Percentiles rank a stretch among this genome's conserved stretches.
Conservation (phyloP, 1,140 invertebrate species). For the Pemphigus obesinymphae region DNA sequence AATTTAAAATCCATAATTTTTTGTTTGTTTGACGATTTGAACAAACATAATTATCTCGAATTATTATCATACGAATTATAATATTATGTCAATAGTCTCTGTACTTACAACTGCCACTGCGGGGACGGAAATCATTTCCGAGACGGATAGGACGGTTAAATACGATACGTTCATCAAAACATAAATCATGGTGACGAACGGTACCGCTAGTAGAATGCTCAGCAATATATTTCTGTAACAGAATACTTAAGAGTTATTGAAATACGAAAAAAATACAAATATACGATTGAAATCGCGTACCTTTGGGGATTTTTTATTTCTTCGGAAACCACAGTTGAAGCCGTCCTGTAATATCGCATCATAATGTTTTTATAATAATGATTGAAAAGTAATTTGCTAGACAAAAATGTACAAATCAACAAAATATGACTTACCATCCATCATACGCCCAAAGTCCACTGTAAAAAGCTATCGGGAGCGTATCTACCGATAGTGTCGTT, state of each 20-base stretch:
- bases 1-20: too few species aligned
- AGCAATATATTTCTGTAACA: conserved; percentile 65
- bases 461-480: conserved; percentile 86
- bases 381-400: neutral
- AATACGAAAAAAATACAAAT: too few species aligned
- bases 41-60: too few species aligned
- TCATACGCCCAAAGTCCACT: conserved; percentile 93
- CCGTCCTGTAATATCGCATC: conserved; percentile 49
- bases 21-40: too few species aligned
- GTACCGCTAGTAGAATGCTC: conserved; percentile 86
- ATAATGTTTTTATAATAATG: neutral
- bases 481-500: conserved; percentile 64
- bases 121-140: conserved; percentile 71
- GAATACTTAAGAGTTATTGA: too few species aligned
- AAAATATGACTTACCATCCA: conserved; percentile 71
- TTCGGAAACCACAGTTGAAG: conserved; percentile 84
- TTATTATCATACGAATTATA: too few species aligned
- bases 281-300: conserved; percentile 52
- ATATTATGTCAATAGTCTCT: neutral
- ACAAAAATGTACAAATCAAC: neutral
- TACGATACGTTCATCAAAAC: conserved; percentile 89
- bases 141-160: conserved; percentile 75
- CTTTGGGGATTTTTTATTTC: conserved; percentile 83
- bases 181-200: conserved; percentile 80
- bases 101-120: conserved; percentile 80